Evolutionary conservation across 2,113 vertebrate species (phyloP), one percentile per base, ranked within the genome.

Genomic region (Epinephelus fuscoguttatus): DNA sequence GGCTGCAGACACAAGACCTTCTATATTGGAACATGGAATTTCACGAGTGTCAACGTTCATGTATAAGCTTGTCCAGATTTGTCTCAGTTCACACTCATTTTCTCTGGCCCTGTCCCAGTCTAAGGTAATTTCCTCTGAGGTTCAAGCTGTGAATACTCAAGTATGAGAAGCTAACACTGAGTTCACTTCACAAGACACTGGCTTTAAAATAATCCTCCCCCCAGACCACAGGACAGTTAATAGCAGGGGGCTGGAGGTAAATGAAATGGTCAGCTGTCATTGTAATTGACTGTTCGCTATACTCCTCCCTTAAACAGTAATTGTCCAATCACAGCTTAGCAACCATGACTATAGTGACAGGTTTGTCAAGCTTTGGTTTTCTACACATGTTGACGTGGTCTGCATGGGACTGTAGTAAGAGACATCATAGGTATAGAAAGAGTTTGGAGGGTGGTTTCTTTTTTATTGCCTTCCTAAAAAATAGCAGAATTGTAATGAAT

Each of bases 161-260:
- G 57, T 59, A 33, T 64, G 42, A 66, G 68, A 63, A 33, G 23
- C 33, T 77, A 42, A 52, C n/a, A 45, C 6, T 50, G 72, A 60
- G 60, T 60, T 67, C 15, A 60, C 18, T 72, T 78, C 56, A 72
- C 61, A 61, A 61, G 37, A 62, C 18, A 53, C 25, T 72, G 56
- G 67, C 27, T 74, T 33, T 27, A 27, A 61, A 67, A 55, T 71
- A 66, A 71, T 71, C 33, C 53, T 67, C 30, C 33, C 33, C 21
- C 30, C 17, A 33, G 70, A 70, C 14, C 4, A 21, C 42, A 21
- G 50, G 18, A 75, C 52, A 33, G 42, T 56, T 42, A 9, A 49
- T 30, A 50, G 49, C 21, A 33, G 27, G 40, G 9, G 14, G 2
- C 1, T 4, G 52, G 27, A 2, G 49, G 49, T 30, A 23, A 21